Percentiles rank a stretch among this genome's conserved stretches.
Evolutionary conservation across 1,140 invertebrate species (phyloP).

Genomic region (Ceratina japonica): DNA sequence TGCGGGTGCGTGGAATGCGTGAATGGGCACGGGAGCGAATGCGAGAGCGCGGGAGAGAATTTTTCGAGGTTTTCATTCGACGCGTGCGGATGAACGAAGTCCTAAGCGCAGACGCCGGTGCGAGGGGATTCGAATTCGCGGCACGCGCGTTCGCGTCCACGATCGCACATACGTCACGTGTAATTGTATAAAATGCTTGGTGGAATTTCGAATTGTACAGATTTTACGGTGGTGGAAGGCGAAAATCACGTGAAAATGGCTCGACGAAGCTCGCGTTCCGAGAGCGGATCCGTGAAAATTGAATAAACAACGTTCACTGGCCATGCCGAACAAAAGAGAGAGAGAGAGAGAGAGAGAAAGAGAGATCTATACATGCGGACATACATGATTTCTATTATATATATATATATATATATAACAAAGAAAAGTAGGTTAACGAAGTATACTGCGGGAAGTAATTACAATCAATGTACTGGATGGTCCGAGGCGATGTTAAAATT

Average conservation of each 20-base stretch:
- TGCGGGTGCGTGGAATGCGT: neutral
- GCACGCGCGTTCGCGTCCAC: slow-evolving; percentile 5
- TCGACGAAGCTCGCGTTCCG: neutral
- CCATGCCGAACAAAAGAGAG: neutral
- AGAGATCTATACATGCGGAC: slow-evolving; percentile 55
- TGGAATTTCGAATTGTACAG: slow-evolving; percentile 52
- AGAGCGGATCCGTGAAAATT: neutral
- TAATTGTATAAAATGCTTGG: slow-evolving; percentile 54
- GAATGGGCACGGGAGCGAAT: slow-evolving; percentile 9
- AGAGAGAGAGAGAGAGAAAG: slow-evolving; percentile 34
- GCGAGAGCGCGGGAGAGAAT: neutral
- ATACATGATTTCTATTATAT: slow-evolving; percentile 63
- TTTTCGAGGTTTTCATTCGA: slow-evolving; percentile 39
- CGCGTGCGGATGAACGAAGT: slow-evolving; percentile 28
- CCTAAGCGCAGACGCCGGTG: slow-evolving; percentile 19
- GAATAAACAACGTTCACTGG: too few relatives aligned
- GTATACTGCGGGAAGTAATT: slow-evolving; percentile 71
- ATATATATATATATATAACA: slow-evolving; percentile 49
- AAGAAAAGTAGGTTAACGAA: slow-evolving; percentile 66
- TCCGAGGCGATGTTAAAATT: slow-evolving; percentile 76
- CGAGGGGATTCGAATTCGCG: neutral
- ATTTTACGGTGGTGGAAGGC: neutral
- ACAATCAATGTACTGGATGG: slow-evolving; percentile 75
- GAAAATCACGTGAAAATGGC: neutral
- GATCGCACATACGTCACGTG: slow-evolving; percentile 29